Base-by-base conservation (phyloP, 2,113 vertebrate genomes). In the Pelvicachromis taeniatus region DNA sequence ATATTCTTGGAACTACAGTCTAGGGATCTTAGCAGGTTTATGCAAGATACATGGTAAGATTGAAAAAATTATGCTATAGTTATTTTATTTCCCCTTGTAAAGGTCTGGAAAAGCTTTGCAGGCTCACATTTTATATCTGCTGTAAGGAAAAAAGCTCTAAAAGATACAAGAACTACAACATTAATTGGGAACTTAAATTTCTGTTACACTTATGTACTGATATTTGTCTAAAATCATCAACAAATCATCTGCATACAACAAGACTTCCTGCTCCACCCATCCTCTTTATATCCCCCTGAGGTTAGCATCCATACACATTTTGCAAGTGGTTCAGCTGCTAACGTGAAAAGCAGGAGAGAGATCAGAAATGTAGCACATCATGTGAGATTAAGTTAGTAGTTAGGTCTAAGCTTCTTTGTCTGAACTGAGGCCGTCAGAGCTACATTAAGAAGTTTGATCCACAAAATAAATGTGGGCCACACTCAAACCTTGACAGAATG, bases 371-470 rank as follows among this genome's bases (percentile, higher is more conserved):
- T 19, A 78, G 77, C 23, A 21, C 50, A 55, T 38, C 77, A 12
- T 78, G 77, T 55, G 52, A 55, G 48, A 38, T 54, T 78, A 54
- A 78, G n/a, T n/a, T n/a, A 78, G 31, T 53, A 38, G 19, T 12
- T 38, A 0, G 31, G 40, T 26, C n/a, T 78, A 78, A 78, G 52
- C 77, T 26, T 78, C 31, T 78, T 78, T 78, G 77, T 55, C 13
- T 26, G 52, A 55, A 55, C n/a, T 38, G 52, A 40, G 19, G 77
- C 54, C n/a, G 2, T 16, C n/a, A 0, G 77, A 55, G 33, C 38
- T 55, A 33, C 52, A 54, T 78, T 55, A 55, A 78, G 31, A 38
- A 78, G 77, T 38, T 78, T 55, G 77, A 78, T 26, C 77, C 77
- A 55, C 54, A 0, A 78, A 78, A 55, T 78, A 55, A 38, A 78